Conservation (phyloP, 2,797 vertebrate genomes). For the Sarcophilus harrisii region DNA sequence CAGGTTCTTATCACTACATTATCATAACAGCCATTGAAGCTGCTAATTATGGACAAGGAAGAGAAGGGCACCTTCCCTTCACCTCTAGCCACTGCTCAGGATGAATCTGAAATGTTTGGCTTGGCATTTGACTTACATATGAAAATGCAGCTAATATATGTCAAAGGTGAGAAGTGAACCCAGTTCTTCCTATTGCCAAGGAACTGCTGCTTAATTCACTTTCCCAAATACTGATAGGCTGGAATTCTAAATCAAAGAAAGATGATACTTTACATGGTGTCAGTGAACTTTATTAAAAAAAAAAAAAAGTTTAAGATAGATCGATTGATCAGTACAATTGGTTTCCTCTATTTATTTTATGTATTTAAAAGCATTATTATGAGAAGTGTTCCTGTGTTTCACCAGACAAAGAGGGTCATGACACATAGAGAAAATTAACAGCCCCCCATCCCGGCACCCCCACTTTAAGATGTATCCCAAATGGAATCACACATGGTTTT, state of each 20-base stretch:
- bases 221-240: neutral
- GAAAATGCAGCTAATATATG: no score
- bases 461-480: neutral
- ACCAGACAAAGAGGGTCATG: neutral
- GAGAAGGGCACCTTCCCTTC: neutral
- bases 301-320: neutral
- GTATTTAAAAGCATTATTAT: neutral
- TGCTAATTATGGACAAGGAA: neutral
- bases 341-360: neutral
- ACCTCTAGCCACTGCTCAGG: neutral
- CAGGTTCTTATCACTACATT: neutral
- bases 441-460: neutral
- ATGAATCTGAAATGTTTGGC: neutral
- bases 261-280: neutral
- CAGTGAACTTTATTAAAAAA: neutral
- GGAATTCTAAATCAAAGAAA: neutral
- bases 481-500: neutral
- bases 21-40: neutral
- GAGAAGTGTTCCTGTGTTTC: neutral
- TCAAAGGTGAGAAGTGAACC: neutral
- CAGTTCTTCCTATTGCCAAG: neutral
- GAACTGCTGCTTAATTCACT: neutral
- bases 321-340: neutral
- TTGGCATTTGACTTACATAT: neutral
- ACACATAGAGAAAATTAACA: neutral